Conservation (phyloP, 2,888 invertebrate genomes). For the Caenorhabditis drosophilae region DNA sequence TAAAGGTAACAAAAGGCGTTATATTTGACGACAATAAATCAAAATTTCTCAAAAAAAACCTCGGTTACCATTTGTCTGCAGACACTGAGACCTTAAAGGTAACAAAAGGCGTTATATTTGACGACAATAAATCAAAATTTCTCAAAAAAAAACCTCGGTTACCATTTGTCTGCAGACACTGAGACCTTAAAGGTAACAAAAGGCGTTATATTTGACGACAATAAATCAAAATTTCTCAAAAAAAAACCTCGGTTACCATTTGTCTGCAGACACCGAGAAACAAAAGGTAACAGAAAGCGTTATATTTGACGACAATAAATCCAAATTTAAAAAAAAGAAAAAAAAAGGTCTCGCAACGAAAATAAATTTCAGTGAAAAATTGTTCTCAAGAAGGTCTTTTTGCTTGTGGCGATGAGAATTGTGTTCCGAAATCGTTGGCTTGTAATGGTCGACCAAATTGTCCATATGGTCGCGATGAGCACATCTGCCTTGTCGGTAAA, state of each 20-base stretch:
- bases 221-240: neutral
- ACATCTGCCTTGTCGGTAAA: conserved; percentile 35
- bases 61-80: neutral
- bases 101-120: no score
- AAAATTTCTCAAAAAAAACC: no score
- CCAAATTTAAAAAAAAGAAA: conserved; percentile 2
- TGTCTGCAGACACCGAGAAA: no score
- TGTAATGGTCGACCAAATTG: conserved; percentile 64
- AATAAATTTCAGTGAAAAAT: conserved; percentile 63
- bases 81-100: no score
- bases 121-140: no score
- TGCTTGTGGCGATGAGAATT: conserved; percentile 67
- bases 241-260: no score
- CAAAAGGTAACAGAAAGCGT: neutral
- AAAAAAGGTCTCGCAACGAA: neutral
- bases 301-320: neutral
- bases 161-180: no score
- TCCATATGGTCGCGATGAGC: conserved; percentile 62
- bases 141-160: no score
- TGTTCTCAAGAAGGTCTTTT: conserved; percentile 59
- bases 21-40: no score
- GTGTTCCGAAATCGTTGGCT: conserved; percentile 58
- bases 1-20: no score
- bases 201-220: neutral
- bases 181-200: neutral